Evolutionary conservation across 2,113 vertebrate species (phyloP).

Genomic region (Meleagris gallopavo): DNA sequence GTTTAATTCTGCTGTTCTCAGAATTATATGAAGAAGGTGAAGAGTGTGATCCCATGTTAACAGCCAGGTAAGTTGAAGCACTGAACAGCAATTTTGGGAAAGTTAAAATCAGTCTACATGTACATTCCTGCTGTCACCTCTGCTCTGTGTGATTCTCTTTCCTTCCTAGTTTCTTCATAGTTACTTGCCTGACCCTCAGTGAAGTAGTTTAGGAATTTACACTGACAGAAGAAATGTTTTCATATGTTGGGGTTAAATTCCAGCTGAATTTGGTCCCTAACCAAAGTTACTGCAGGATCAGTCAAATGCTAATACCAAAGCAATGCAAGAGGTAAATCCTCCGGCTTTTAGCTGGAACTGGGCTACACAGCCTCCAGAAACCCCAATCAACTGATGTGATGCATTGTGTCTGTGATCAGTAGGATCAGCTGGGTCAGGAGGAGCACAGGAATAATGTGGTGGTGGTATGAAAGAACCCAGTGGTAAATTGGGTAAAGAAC

Average conservation of each 20-base stretch:
- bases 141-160: background rate
- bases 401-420: background rate
- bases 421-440: rapidly evolving
- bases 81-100: background rate
- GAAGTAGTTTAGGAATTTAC: background rate
- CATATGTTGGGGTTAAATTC: background rate
- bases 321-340: background rate
- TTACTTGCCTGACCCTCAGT: background rate
- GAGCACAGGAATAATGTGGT: background rate
- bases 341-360: background rate
- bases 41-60: background rate
- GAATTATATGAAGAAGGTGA: background rate
- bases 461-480: background rate
- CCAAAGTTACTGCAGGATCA: background rate
- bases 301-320: background rate
- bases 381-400: background rate
- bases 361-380: background rate
- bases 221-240: background rate
- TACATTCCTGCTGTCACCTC: background rate
- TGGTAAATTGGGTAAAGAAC: background rate
- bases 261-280: background rate
- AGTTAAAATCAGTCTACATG: background rate
- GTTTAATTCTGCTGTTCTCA: background rate
- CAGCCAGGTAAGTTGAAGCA: background rate
- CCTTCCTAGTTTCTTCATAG: background rate